These are phyloP conservation scores for Thermophis baileyi DNA, from an alignment of 2,113 vertebrate genomes.

Conservation along the genomic window DNA sequence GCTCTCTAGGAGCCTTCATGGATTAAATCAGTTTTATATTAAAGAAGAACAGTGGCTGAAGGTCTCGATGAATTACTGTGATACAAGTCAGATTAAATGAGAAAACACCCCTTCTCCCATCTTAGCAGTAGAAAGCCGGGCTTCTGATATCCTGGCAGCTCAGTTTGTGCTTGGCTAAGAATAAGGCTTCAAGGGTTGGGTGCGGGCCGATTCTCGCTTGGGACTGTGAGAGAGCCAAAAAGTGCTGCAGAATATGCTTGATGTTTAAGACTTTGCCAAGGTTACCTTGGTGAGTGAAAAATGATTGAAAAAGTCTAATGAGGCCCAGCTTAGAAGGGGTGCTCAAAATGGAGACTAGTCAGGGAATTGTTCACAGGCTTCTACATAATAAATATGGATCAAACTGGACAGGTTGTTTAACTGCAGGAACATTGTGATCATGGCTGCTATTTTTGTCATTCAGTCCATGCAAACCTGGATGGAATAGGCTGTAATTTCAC, in stretches of 20 bases:
- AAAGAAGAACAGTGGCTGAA: background rate
- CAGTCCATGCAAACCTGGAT: background rate
- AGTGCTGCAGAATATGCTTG: background rate
- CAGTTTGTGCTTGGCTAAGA: background rate
- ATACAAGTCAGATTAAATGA: background rate
- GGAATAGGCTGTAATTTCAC: background rate
- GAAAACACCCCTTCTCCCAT: background rate
- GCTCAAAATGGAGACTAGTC: background rate
- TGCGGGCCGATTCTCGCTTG: background rate
- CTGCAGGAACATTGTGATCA: background rate
- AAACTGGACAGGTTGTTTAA: background rate
- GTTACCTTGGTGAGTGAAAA: constrained; percentile 10
- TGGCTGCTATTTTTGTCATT: background rate
- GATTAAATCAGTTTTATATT: background rate
- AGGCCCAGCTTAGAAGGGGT: background rate
- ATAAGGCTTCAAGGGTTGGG: background rate
- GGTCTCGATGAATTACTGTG: background rate
- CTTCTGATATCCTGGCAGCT: background rate
- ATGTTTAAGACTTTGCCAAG: background rate
- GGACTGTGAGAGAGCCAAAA: background rate
- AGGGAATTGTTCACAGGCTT: background rate
- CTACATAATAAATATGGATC: background rate
- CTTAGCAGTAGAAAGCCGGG: background rate
- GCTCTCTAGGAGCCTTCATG: background rate
- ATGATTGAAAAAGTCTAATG: background rate